phyloP scores from a whole-genome alignment of 2,113 vertebrate species.

The Mustelus asterias region DNA sequence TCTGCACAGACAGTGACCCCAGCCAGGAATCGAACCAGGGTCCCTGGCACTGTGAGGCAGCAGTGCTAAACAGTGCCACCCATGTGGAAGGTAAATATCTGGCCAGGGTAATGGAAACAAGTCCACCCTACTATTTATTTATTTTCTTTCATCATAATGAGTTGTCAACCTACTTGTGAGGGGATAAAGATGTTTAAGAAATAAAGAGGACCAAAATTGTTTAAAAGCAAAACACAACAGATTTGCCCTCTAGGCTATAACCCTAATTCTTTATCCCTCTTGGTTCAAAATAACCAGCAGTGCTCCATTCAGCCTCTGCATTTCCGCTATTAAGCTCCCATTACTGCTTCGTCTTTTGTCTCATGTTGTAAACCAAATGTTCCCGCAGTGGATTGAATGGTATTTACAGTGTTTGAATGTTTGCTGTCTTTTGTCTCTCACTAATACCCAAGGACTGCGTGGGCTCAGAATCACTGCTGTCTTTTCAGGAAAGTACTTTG shows the following conservation, averaged over 20 bases:
- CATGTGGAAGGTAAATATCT: neutral
- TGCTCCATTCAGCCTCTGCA: neutral
- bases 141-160: neutral
- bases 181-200: neutral
- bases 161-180: neutral
- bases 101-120: neutral
- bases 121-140: neutral
- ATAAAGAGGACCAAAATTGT: neutral
- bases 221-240: neutral
- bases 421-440: conserved; percentile 21
- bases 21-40: no score
- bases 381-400: conserved; percentile 1
- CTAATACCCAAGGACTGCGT: neutral
- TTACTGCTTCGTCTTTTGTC: conserved; percentile 15
- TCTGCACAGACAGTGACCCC: no score
- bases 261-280: neutral
- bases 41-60: no score
- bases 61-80: no score
- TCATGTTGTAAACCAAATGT: conserved; percentile 4
- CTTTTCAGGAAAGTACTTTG: neutral
- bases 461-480: neutral
- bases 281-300: neutral
- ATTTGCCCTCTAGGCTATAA: neutral
- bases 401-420: neutral
- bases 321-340: neutral